Conservation (phyloP, 1,140 invertebrate species). For the Aphaenogaster ashmeadi region DNA sequence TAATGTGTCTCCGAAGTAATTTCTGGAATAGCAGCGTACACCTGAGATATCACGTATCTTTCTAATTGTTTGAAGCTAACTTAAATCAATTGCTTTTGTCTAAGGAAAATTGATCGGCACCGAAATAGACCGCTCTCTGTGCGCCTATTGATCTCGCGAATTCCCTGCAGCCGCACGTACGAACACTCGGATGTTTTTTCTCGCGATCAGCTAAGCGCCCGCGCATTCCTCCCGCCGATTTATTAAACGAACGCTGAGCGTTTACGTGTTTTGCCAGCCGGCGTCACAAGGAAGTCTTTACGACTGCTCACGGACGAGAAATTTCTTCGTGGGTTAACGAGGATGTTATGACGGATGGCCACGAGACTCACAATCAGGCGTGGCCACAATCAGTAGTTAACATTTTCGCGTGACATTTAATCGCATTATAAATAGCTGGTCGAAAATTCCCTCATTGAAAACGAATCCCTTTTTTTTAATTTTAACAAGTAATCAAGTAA, state of each 20-base stretch:
- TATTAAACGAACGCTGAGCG: slow-evolving; percentile 1
- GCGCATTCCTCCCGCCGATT: slow-evolving; percentile 27
- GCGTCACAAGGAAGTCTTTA: slow-evolving; percentile 15
- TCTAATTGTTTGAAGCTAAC: neutral
- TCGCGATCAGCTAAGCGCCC: slow-evolving; percentile 28
- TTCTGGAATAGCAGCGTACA: neutral
- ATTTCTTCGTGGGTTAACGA: slow-evolving; percentile 29
- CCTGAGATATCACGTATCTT: neutral
- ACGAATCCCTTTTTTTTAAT: neutral
- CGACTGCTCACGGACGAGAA: neutral
- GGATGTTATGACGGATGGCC: slow-evolving; percentile 24
- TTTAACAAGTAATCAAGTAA: neutral
- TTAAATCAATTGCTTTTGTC: neutral
- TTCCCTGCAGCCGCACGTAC: slow-evolving; percentile 9
- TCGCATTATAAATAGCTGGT: neutral
- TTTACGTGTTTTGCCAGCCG: slow-evolving; percentile 29
- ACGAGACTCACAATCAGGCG: neutral
- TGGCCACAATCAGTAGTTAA: neutral
- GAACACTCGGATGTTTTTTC: slow-evolving; percentile 12
- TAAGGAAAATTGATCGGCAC: slow-evolving; percentile 9
- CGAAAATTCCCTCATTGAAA: neutral
- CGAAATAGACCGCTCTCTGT: neutral
- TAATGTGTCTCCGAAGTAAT: neutral
- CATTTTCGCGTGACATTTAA: neutral
- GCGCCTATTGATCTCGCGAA: slow-evolving; percentile 24